Evolutionary conservation across 2,113 vertebrate species (phyloP).

Genomic region (Lophius piscatorius): DNA sequence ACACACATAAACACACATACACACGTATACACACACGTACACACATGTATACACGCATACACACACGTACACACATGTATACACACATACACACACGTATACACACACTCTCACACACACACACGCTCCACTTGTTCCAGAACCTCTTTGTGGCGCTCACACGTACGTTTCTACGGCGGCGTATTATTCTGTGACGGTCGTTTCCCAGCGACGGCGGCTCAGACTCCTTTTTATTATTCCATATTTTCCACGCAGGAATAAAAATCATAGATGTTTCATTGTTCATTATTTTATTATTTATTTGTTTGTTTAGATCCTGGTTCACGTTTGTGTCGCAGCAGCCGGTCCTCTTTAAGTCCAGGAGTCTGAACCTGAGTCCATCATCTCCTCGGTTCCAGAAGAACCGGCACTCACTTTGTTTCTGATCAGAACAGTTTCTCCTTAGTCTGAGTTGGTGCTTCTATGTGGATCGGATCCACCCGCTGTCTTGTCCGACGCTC

Average conservation of each 20-base stretch:
- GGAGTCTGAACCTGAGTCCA: no score
- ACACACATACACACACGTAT: constrained; percentile 13
- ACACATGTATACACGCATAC: constrained; percentile 19
- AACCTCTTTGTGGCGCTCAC: constrained; percentile 26
- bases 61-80: constrained; percentile 25
- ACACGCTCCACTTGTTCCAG: constrained; percentile 15
- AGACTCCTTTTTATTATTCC: constrained; percentile 7
- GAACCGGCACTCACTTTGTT: no score
- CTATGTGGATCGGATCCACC: constrained; percentile 15
- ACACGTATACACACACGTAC: constrained; percentile 14
- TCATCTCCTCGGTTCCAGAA: no score
- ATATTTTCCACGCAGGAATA: no score
- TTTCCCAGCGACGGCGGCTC: constrained; percentile 9
- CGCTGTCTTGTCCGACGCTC: neutral
- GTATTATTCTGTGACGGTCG: constrained; percentile 22
- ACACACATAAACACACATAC: constrained; percentile 33
- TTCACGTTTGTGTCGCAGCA: no score
- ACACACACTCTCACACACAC: constrained; percentile 16
- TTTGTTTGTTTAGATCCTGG: constrained; percentile 6
- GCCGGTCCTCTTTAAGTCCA: no score
- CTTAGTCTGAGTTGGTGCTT: neutral
- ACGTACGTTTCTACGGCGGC: constrained; percentile 29
- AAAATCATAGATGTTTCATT: no score
- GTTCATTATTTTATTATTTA: constrained; percentile 14
- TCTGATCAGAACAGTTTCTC: neutral